Evolutionary conservation across 2,888 invertebrate genomes (phyloP).

Genomic region (Drosophila meridiana): DNA sequence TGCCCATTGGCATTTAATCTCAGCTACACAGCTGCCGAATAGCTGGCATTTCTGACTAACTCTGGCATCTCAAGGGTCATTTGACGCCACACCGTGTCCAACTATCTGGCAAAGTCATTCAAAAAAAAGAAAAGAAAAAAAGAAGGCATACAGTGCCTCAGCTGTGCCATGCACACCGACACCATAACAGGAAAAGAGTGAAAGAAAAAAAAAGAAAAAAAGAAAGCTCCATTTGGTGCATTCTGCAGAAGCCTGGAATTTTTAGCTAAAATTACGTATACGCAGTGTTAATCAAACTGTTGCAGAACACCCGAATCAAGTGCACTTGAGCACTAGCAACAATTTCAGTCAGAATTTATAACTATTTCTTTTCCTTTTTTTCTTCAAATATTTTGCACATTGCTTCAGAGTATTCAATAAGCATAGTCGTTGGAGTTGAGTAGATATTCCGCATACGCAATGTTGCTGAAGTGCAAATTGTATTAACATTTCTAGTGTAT

Average conservation of each 20-base stretch:
- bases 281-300: background rate
- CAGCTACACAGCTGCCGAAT: conserved; percentile 38
- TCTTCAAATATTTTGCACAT: background rate
- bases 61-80: conserved; percentile 36
- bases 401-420: background rate
- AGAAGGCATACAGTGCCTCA: background rate
- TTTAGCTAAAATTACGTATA: conserved; percentile 8
- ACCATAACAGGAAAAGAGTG: background rate
- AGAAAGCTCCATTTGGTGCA: no score
- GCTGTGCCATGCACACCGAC: background rate
- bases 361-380: background rate
- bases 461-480: background rate
- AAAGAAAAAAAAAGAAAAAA: background rate
- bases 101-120: conserved; percentile 10
- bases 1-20: conserved; percentile 75
- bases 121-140: background rate
- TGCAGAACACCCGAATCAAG: background rate
- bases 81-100: conserved; percentile 16
- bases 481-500: background rate
- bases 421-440: background rate
- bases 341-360: background rate
- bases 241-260: background rate
- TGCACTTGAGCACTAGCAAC: background rate
- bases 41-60: conserved; percentile 30
- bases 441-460: background rate